Evolutionary conservation across 2,888 invertebrate genomes (phyloP), one percentile per base, ranked within the genome.

Genomic region (Dryobotodes eremita): DNA sequence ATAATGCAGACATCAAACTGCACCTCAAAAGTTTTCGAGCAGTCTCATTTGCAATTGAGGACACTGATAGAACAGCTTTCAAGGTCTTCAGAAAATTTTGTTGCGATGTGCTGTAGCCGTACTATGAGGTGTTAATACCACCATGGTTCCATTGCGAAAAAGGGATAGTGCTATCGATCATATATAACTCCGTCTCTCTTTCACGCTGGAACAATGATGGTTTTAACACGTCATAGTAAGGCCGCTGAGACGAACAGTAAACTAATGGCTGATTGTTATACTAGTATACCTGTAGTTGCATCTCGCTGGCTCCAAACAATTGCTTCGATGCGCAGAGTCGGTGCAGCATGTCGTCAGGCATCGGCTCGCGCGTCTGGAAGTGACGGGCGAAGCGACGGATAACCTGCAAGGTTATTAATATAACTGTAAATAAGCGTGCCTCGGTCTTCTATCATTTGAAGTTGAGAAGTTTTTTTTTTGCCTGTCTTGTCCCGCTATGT

Each of bases 221-320:
- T 3, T 1, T 36, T 36, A 36, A 36, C 3, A 36, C 31, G 31
- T 36, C 31, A 36, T 36, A 36, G 31, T 36, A 36, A 1, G 31
- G 31, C 31, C 1, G 64, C 23, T 36, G 11, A n/a, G 15, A 8
- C 23, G 4, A 11, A 36, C 20, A 20, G 31, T 20, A 36, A 64
- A 20, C 1, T 11, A 20, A n/a, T 20, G 20, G 17, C n/a, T n/a
- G 31, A 31, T 53, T 31, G 5, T 53, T 36, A n/a, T 17, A 15
- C 26, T 11, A 26, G 26, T 42, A 4, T 73, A 97, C 97, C 97
- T 99, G 99, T 83, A 98, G 96, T 90, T 99, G 98, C 94, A 98
- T 98, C 93, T 99, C 99, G 83, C 99, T 98, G 2, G 99, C 99
- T 1, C 98, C 98, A 93, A 99, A 99, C 53, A 99, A 94, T 90